Conservation (phyloP, 2,113 vertebrate genomes). For the Hyaena hyaena region DNA sequence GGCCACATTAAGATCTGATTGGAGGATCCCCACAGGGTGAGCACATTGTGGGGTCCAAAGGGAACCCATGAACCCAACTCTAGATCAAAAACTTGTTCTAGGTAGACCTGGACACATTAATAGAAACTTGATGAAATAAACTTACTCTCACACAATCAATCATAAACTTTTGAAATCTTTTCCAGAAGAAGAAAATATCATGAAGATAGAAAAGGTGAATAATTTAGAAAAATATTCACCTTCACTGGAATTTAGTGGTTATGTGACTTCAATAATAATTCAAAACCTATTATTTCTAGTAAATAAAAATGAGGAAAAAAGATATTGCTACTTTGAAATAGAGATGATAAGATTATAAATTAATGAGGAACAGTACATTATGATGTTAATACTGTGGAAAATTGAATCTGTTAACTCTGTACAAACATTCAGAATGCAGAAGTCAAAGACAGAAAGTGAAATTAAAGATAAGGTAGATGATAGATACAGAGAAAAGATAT, state of each 20-base stretch:
- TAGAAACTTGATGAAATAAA: not conserved
- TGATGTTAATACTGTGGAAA: not conserved
- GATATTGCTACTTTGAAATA: not conserved
- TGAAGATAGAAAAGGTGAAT: not conserved
- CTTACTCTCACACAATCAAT: not conserved
- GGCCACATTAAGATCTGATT: not conserved
- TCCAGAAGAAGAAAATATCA: not conserved
- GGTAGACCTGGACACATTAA: not conserved
- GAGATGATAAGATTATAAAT: not conserved
- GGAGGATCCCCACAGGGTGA: not conserved
- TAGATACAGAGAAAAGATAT: not conserved
- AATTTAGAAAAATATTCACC: not conserved
- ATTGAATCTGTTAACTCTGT: not conserved
- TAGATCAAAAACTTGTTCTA: not conserved
- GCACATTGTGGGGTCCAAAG: not conserved
- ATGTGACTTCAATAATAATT: not conserved
- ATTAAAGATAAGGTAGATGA: not conserved
- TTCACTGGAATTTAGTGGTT: not conserved
- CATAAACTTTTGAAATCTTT: not conserved
- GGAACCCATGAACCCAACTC: not conserved
- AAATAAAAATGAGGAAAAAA: not conserved
- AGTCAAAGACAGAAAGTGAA: not conserved
- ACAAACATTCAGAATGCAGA: not conserved
- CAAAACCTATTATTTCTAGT: not conserved
- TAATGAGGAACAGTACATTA: not conserved